These are phyloP conservation scores for Sclerodermus sp. DNA, from an alignment of 2,888 invertebrate species.

Conservation along the genomic window DNA sequence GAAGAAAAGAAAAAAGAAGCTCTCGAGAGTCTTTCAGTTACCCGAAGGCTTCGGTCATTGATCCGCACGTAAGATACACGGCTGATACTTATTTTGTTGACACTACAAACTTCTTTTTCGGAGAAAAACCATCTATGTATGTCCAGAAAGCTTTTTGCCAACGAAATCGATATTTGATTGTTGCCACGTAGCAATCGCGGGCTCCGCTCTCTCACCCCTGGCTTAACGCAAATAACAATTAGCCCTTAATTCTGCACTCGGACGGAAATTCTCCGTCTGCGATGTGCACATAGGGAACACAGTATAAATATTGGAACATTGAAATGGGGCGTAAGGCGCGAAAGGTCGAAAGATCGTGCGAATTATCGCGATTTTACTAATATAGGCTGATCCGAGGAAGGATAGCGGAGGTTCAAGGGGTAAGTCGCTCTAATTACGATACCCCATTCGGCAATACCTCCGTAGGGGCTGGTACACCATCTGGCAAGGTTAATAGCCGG, in stretches of 20 bases:
- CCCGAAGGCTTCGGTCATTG: conserved; percentile 36
- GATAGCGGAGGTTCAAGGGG: conserved; percentile 9
- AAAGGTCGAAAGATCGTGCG: background rate
- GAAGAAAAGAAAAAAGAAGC: conserved; percentile 10
- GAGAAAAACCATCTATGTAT: background rate
- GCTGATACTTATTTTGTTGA: conserved; percentile 32
- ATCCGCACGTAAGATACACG: conserved; percentile 34
- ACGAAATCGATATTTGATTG: conserved; percentile 1
- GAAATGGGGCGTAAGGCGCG: no score
- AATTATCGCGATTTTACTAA: background rate
- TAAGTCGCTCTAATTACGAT: conserved; percentile 22
- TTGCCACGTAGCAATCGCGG: background rate
- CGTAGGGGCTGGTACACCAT: conserved; percentile 19
- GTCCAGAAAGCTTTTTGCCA: no score
- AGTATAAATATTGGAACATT: no score
- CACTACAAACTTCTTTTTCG: conserved; percentile 28
- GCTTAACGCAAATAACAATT: no score
- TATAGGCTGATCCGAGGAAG: background rate
- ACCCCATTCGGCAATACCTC: conserved; percentile 15
- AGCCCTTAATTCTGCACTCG: no score
- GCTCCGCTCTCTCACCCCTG: no score
- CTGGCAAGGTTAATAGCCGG: conserved; percentile 30
- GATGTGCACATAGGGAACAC: no score
- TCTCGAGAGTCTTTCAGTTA: conserved; percentile 30
- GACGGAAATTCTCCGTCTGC: no score